A percentile compares a stretch with the other conserved stretches of the same genome.
Evolutionary conservation across 1,140 invertebrate genomes (phyloP).

Genomic region (Drosophila subpulchrella): DNA sequence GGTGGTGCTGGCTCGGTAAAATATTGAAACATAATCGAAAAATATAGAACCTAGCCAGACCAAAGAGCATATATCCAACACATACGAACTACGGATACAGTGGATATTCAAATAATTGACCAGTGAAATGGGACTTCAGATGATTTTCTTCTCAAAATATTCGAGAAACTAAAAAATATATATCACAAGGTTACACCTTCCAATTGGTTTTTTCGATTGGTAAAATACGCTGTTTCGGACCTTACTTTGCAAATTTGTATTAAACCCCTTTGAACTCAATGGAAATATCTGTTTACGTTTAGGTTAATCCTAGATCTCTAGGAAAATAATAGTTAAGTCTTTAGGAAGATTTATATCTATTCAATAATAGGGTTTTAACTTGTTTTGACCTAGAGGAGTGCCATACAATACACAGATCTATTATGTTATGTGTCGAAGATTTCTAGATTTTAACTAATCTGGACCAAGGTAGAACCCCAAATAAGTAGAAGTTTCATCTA

Average conservation of each 20-base stretch:
- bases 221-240: not conserved
- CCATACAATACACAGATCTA: too few relatives aligned
- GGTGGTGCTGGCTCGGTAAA: constrained; percentile 49
- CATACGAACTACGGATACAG: constrained; percentile 24
- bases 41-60: constrained; percentile 51
- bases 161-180: constrained; percentile 9
- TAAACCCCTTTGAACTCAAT: not conserved
- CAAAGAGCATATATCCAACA: constrained; percentile 36
- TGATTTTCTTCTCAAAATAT: not conserved
- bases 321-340: too few relatives aligned
- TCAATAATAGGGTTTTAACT: too few relatives aligned
- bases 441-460: too few relatives aligned
- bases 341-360: too few relatives aligned
- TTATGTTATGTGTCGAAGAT: too few relatives aligned
- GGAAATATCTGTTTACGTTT: too few relatives aligned
- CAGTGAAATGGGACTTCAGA: not conserved
- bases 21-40: constrained; percentile 83
- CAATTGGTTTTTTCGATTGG: not conserved
- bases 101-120: constrained; percentile 13
- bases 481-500: too few relatives aligned
- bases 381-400: too few relatives aligned
- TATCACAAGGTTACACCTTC: not conserved
- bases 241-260: not conserved
- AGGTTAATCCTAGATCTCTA: too few relatives aligned
- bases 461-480: too few relatives aligned